Conservation (phyloP, 1,140 invertebrate genomes). For the Gonioctena quinquepunctata region DNA sequence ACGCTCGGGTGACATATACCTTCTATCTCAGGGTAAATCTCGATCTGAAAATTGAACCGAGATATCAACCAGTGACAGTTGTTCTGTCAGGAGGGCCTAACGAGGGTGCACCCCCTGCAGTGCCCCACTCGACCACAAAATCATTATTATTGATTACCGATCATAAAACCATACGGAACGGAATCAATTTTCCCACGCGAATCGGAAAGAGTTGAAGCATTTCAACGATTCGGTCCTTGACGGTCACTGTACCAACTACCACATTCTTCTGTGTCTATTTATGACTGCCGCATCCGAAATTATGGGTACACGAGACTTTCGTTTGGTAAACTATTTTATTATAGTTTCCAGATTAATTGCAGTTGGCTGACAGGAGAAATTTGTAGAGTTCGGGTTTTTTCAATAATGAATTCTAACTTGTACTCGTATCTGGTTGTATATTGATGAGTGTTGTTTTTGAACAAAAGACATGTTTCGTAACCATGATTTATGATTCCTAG, state of each 20-base stretch:
- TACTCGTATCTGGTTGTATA: too few relatives aligned
- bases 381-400: background rate
- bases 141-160: constrained; percentile 39
- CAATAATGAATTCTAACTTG: too few relatives aligned
- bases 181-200: background rate
- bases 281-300: background rate
- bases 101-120: constrained; percentile 37
- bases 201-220: background rate
- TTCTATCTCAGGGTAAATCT: constrained; percentile 17
- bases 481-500: too few relatives aligned
- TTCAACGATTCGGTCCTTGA: background rate
- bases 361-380: background rate
- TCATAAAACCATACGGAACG: constrained; percentile 22
- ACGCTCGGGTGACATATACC: constrained; percentile 12
- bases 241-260: background rate
- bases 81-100: constrained; percentile 34
- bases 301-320: background rate
- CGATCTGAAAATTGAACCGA: constrained; percentile 24
- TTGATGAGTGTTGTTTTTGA: background rate
- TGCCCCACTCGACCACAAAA: constrained; percentile 33
- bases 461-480: too few relatives aligned
- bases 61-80: constrained; percentile 26
- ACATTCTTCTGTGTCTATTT: background rate
- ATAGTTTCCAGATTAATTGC: background rate
- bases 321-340: background rate